Evolutionary conservation across 2,888 invertebrate species (phyloP).

Genomic region (Netelia fuscicornis): DNA sequence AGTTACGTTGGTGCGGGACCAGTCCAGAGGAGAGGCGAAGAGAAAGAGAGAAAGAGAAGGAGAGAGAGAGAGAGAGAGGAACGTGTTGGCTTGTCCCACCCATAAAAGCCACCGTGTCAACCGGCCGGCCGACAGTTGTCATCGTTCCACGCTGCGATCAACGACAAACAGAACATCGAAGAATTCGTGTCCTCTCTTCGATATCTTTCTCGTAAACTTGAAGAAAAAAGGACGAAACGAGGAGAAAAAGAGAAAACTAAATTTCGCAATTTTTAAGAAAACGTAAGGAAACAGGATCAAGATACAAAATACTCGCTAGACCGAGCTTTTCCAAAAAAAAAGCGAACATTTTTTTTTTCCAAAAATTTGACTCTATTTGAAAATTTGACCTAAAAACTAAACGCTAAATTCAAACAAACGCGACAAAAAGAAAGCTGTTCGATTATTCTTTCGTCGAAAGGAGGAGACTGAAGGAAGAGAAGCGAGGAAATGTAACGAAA

Average conservation of each 20-base stretch:
- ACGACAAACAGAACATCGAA: constrained; percentile 34
- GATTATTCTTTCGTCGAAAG: too few species aligned
- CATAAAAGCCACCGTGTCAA: constrained; percentile 79
- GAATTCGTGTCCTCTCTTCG: constrained; percentile 11
- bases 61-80: constrained; percentile 59
- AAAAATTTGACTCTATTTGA: too few species aligned
- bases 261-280: too few species aligned
- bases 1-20: constrained; percentile 24
- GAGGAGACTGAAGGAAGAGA: not conserved
- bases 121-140: constrained; percentile 80
- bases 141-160: constrained; percentile 70
- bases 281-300: too few species aligned
- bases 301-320: too few species aligned
- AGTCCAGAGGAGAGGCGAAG: constrained; percentile 16
- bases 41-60: not conserved
- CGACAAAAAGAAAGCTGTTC: too few species aligned
- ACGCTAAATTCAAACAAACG: too few species aligned
- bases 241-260: not conserved
- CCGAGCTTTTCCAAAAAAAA: too few species aligned
- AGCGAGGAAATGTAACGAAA: too few species aligned
- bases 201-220: not conserved
- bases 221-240: not conserved
- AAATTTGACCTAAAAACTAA: too few species aligned
- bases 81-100: constrained; percentile 73
- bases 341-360: too few species aligned